Conservation (phyloP, 2,113 vertebrate genomes). For the Erinaceus europaeus region DNA sequence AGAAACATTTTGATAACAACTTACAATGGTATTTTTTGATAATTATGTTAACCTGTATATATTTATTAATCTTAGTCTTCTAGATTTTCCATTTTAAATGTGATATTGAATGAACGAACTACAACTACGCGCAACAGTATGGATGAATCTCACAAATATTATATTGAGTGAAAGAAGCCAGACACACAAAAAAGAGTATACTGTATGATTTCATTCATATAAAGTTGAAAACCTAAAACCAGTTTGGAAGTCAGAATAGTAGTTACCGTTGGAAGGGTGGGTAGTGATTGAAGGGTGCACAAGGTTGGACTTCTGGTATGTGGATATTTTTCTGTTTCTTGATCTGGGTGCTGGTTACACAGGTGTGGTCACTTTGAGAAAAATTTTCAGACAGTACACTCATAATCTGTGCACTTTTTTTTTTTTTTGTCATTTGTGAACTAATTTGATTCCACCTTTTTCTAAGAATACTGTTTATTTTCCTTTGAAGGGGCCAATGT, state of each 20-base stretch:
- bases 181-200: slow-evolving; percentile 58
- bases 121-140: slow-evolving; percentile 20
- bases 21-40: slow-evolving; percentile 39
- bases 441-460: slow-evolving; percentile 35
- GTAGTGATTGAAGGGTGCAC: not conserved
- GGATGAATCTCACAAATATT: slow-evolving; percentile 63
- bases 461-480: slow-evolving; percentile 48
- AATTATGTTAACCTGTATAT: slow-evolving; percentile 35
- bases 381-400: slow-evolving; percentile 1
- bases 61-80: slow-evolving; percentile 64
- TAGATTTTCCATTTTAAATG: slow-evolving; percentile 61
- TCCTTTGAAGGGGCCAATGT: slow-evolving; percentile 93
- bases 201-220: slow-evolving; percentile 50
- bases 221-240: slow-evolving; percentile 54
- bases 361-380: slow-evolving; percentile 49
- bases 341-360: slow-evolving; percentile 46
- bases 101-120: slow-evolving; percentile 58
- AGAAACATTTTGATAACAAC: slow-evolving; percentile 43
- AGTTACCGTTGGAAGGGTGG: not conserved
- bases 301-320: not conserved
- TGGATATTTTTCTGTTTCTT: slow-evolving; percentile 46
- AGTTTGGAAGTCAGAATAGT: slow-evolving; percentile 54
- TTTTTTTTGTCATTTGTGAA: not conserved
- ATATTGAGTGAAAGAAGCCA: slow-evolving; percentile 54
- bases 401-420: slow-evolving; percentile 6